A percentile compares a stretch with the other conserved stretches of the same genome.
Conservation (phyloP, 2,113 vertebrate species). For the Toxotes jaculatrix region DNA sequence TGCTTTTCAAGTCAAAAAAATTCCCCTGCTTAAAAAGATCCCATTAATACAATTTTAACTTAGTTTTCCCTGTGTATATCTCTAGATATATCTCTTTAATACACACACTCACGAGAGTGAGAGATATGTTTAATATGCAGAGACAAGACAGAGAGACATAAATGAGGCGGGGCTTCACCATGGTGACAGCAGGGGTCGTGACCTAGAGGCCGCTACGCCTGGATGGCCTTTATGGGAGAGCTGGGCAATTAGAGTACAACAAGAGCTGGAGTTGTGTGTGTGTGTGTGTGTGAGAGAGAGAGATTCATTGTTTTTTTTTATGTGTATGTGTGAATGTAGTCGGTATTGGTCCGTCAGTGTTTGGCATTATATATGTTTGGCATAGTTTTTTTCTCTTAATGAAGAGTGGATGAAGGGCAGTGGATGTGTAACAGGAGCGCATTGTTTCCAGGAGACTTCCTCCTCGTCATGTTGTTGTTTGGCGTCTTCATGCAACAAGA, state of each 20-base stretch:
- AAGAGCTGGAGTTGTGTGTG: conserved; percentile 38
- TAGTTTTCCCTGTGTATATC: neutral
- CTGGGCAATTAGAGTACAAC: conserved; percentile 74
- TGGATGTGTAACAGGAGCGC: neutral
- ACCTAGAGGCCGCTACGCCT: conserved; percentile 69
- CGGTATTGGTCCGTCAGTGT: conserved; percentile 7
- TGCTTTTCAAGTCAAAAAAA: neutral
- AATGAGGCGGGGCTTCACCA: conserved; percentile 73
- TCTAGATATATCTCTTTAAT: conserved; percentile 1
- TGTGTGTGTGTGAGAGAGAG: conserved; percentile 9
- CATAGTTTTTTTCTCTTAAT: neutral
- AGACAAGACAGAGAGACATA: conserved; percentile 66
- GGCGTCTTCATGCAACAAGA: conserved; percentile 24
- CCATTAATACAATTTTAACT: neutral
- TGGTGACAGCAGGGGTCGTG: conserved; percentile 73
- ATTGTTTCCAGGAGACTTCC: conserved; percentile 1
- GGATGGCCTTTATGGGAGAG: conserved; percentile 73
- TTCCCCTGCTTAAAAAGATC: neutral
- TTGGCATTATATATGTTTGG: conserved; percentile 39
- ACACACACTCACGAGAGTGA: conserved; percentile 3
- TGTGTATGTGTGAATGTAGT: conserved; percentile 6
- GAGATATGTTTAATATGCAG: conserved; percentile 68
- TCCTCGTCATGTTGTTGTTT: conserved; percentile 28
- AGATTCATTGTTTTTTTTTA: conserved; percentile 26
- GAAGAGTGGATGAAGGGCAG: conserved; percentile 15